phyloP scores from a whole-genome alignment of 2,888 invertebrate genomes.

The Lasioglossum villosulum region DNA sequence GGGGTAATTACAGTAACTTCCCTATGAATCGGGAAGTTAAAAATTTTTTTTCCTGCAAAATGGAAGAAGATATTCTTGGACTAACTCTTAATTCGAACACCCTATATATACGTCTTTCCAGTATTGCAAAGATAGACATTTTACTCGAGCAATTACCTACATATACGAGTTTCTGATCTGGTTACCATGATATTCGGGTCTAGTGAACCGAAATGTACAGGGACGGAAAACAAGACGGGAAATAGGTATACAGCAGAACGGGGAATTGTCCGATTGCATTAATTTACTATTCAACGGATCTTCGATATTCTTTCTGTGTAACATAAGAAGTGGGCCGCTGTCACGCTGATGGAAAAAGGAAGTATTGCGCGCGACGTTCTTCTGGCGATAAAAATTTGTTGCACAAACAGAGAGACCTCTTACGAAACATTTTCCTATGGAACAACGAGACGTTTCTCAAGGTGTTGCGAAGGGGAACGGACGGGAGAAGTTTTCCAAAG shows the following conservation, averaged over 20 bases:
- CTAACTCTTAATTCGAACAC: too few species aligned
- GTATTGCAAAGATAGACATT: background rate
- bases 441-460: background rate
- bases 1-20: too few species aligned
- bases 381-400: background rate
- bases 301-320: background rate
- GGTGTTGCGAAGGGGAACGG: background rate
- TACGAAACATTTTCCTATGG: background rate
- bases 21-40: too few species aligned
- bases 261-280: background rate
- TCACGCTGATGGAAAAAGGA: background rate
- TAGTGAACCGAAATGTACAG: background rate
- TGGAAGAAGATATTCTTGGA: too few species aligned
- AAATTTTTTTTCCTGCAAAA: too few species aligned
- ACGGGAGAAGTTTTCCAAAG: constrained; percentile 19
- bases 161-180: background rate
- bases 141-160: background rate
- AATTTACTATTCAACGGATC: background rate
- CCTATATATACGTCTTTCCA: background rate
- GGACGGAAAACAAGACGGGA: background rate
- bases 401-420: background rate
- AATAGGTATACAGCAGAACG: background rate
- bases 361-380: background rate
- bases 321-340: background rate
- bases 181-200: background rate